Conservation (phyloP, 2,797 vertebrate genomes). For the Gymnothorax javanicus region DNA sequence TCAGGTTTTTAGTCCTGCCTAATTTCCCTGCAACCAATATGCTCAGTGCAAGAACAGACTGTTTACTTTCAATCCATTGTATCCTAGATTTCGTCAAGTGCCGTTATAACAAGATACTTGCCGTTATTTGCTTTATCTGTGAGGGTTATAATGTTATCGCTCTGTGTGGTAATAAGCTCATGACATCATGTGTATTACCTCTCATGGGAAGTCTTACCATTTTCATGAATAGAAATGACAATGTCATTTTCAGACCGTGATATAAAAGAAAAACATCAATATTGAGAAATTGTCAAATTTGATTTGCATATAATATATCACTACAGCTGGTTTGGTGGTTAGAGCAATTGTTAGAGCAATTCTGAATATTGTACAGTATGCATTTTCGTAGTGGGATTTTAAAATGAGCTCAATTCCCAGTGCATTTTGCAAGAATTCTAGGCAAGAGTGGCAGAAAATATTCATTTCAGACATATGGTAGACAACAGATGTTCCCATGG, state of each 20-base stretch:
- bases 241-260: not conserved
- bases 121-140: no score
- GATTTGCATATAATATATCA: not conserved
- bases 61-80: no score
- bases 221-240: not conserved
- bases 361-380: not conserved
- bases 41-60: no score
- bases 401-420: not conserved
- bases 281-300: not conserved
- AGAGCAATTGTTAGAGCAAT: not conserved
- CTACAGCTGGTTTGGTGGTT: not conserved
- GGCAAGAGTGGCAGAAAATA: not conserved
- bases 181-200: not conserved
- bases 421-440: not conserved
- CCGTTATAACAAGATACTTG: no score
- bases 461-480: not conserved
- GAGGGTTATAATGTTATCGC: no score
- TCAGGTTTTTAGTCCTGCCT: no score
- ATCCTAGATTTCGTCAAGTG: no score
- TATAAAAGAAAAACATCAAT: not conserved
- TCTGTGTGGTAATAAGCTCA: not conserved
- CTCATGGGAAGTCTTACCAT: not conserved
- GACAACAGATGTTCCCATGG: slow-evolving; percentile 24
- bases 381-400: not conserved
- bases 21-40: no score